Evolutionary conservation across 2,113 vertebrate genomes (phyloP), one percentile per base, ranked within the genome.

Genomic region (Chaetorhynchus papuensis): DNA sequence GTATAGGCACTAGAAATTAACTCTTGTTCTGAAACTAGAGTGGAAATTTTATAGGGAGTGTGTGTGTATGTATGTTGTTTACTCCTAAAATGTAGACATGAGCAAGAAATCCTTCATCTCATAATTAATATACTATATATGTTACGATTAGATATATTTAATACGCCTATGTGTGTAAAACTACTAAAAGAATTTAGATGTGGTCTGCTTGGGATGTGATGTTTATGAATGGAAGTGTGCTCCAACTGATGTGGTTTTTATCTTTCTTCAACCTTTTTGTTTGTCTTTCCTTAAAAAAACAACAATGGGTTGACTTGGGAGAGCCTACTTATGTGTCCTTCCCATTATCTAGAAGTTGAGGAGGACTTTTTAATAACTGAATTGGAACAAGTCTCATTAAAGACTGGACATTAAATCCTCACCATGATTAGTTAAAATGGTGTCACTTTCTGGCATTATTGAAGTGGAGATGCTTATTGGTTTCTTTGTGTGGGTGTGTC

Each of bases 171-270:
- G 22, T 49, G 12, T 24, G 9, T 83, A 42, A 70, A 83, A 54
- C 13, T 63, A 20, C 26, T 44, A 28, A 15, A 50, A 77, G 21
- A 83, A 17, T 77, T 42, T 17, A 35, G 30, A 69, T 76, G 22
- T 31, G 24, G 20, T 49, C 63, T 49, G 47, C 41, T 63, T 49
- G 23, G 27, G 23, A 37, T 77, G 35, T 44, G 71, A 37, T 33
- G 15, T 27, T 77, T 41, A 26, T 49, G 27, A 90, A 24, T 49
- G 31, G 35, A 69, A 35, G 10, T 31, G 11, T 49, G 31, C 49
- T 77, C 22, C 35, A 33, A 49, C 22, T 69, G 41, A 56, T 0
- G 0, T 5, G 4, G 17, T 42, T 14, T 70, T 56, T 77, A 37
- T 13, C 0, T 1, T 56, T 71, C 42, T 49, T 77, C 18, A 33